Percentiles rank a stretch among this genome's conserved stretches.
Evolutionary conservation across 2,888 invertebrate species (phyloP).

Genomic region (Hypena proboscidalis): DNA sequence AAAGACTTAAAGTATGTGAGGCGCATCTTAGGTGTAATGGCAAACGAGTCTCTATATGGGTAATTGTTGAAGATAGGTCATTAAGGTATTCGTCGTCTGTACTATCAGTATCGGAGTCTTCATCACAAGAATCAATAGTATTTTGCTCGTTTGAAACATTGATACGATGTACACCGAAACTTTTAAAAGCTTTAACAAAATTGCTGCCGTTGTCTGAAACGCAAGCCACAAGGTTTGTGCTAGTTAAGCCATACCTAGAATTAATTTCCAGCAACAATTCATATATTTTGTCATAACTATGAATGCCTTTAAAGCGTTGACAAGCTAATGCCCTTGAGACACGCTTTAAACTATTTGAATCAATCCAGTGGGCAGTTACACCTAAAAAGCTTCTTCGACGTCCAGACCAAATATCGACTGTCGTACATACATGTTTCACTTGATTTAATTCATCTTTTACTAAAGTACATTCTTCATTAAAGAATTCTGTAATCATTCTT

Average conservation of each 20-base stretch:
- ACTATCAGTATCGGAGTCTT: constrained; percentile 5
- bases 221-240: constrained; percentile 13
- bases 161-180: constrained; percentile 14
- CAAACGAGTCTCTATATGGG: constrained; percentile 7
- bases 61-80: constrained; percentile 15
- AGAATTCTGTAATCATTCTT: constrained; percentile 6
- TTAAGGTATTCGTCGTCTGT: constrained; percentile 16
- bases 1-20: constrained; percentile 15
- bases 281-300: constrained; percentile 17
- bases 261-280: constrained; percentile 17
- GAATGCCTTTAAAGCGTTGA: constrained; percentile 19
- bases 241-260: constrained; percentile 13
- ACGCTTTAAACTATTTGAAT: constrained; percentile 16
- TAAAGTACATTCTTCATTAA: constrained; percentile 3
- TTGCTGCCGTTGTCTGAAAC: constrained; percentile 25
- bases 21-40: constrained; percentile 17
- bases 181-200: constrained; percentile 24
- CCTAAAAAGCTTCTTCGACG: constrained; percentile 18
- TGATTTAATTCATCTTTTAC: constrained; percentile 14
- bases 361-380: constrained; percentile 29
- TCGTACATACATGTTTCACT: constrained; percentile 15
- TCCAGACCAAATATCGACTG: constrained; percentile 26
- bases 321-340: constrained; percentile 20
- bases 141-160: constrained; percentile 19
- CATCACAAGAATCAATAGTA: constrained; percentile 16